Evolutionary conservation across 1,140 invertebrate genomes (phyloP), one percentile per base, ranked within the genome.

Genomic region (Drosophila gunungcola): DNA sequence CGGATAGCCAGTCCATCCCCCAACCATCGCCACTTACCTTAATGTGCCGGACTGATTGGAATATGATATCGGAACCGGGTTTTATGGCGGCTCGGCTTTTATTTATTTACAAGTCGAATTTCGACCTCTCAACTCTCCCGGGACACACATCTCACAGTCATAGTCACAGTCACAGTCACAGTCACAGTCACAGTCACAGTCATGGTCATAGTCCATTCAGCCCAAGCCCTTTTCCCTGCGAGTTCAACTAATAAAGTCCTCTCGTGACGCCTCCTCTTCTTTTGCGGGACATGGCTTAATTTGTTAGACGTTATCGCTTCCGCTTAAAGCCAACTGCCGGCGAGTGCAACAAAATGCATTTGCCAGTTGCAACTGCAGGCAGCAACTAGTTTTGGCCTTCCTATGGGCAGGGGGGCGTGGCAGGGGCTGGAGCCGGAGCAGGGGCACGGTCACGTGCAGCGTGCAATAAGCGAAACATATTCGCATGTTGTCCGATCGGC

Each of bases 11-110:
- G 41, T 49, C 36, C 67, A 49, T 13, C 45, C 57, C 16, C 10
- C 34, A 41, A 42, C 38, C 72, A 16, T 60, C 27, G 78, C 62
- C 90, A 91, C 83, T 76, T 91, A 91, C 85, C 81, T 89, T 91
- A 91, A 91, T 91, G 80, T 73, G 55, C 63, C 39, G 45, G 63
- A 63, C 85, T 91, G 90, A 91, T 91, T 91, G 90, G 80, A 91
- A 91, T 91, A 91, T 85, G 83, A 91, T 90, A 89, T 77, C 73
- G 60, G 72, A 60, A 74, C 73, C 68, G 73, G 60, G 39, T 78
- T 80, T 80, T 78, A 79, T 77, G 81, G 70, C 65, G 53, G 45
- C 36, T 39, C 63, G 41, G 48, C 64, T 57, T 56, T 74, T 72
- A 73, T 76, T 73, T 73, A 83, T 81, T 67, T 73, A 76, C 64